Evolutionary conservation across 2,113 vertebrate genomes (phyloP).

Genomic region (Progne subis): DNA sequence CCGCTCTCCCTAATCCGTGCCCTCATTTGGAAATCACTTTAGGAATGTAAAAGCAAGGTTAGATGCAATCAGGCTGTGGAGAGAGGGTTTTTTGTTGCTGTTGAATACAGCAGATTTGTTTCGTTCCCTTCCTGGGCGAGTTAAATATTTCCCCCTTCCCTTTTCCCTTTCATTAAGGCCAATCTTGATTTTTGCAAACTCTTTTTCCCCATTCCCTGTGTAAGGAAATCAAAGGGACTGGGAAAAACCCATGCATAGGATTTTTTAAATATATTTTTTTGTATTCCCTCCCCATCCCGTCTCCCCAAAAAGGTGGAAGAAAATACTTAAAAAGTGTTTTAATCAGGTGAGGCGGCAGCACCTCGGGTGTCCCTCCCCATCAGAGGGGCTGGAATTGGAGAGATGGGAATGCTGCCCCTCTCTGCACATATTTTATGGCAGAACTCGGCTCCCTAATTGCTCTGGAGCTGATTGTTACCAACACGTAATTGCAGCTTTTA

Average conservation of each 20-base stretch:
- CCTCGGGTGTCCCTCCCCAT: background rate
- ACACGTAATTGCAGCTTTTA: background rate
- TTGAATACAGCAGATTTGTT: background rate
- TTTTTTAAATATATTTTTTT: too few species aligned
- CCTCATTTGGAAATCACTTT: background rate
- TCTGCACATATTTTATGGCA: background rate
- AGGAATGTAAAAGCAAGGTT: conserved; percentile 5
- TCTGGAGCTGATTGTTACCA: conserved; percentile 13
- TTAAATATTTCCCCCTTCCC: background rate
- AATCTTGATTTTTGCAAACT: background rate
- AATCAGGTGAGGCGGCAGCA: background rate
- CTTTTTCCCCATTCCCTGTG: rapidly evolving
- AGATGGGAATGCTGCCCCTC: background rate
- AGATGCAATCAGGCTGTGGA: background rate
- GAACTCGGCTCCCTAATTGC: background rate
- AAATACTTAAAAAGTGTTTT: rapidly evolving
- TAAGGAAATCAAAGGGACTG: background rate
- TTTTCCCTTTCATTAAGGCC: background rate
- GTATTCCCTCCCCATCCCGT: background rate
- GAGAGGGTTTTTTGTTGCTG: background rate
- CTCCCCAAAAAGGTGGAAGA: background rate
- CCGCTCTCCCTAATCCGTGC: background rate
- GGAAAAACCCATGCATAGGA: background rate
- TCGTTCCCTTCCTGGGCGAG: background rate
- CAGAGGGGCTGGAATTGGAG: background rate